These are phyloP conservation scores for Eupelmus urozonus DNA, from an alignment of 2,888 invertebrate genomes.

Conservation along the genomic window DNA sequence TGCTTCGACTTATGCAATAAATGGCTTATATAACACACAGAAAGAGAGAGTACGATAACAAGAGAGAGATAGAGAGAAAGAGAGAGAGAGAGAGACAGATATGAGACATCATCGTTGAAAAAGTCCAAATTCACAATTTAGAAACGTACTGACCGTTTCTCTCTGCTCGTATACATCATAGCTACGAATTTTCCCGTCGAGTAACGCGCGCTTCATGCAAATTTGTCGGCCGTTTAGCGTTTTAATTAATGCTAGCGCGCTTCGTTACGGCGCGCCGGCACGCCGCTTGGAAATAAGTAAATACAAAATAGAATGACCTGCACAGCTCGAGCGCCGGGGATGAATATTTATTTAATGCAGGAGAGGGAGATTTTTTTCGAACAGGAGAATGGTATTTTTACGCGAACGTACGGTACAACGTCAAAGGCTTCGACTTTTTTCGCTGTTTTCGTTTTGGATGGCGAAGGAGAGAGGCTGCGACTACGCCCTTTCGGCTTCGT, in stretches of 20 bases:
- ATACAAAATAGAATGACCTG: constrained; percentile 50
- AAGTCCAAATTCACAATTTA: no score
- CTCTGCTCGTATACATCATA: no score
- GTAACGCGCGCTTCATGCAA: constrained; percentile 62
- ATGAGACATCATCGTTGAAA: no score
- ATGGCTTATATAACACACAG: no score
- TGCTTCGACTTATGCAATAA: no score
- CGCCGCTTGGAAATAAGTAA: constrained; percentile 64
- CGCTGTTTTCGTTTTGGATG: not conserved
- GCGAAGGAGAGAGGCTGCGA: not conserved
- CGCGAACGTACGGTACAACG: not conserved
- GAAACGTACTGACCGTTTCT: no score
- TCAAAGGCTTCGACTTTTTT: not conserved
- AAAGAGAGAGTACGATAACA: no score
- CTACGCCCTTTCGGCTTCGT: not conserved
- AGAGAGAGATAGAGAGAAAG: no score
- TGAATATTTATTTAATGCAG: constrained; percentile 54
- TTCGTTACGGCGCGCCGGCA: constrained; percentile 64
- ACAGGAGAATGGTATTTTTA: not conserved
- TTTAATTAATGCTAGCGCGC: constrained; percentile 65
- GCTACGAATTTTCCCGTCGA: constrained; percentile 3
- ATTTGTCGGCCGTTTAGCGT: constrained; percentile 63
- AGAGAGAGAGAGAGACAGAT: no score
- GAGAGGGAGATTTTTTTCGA: not conserved
- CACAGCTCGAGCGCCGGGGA: constrained; percentile 24